Conservation (phyloP, 1,140 invertebrate genomes). For the Zaprionus lachaisei region DNA sequence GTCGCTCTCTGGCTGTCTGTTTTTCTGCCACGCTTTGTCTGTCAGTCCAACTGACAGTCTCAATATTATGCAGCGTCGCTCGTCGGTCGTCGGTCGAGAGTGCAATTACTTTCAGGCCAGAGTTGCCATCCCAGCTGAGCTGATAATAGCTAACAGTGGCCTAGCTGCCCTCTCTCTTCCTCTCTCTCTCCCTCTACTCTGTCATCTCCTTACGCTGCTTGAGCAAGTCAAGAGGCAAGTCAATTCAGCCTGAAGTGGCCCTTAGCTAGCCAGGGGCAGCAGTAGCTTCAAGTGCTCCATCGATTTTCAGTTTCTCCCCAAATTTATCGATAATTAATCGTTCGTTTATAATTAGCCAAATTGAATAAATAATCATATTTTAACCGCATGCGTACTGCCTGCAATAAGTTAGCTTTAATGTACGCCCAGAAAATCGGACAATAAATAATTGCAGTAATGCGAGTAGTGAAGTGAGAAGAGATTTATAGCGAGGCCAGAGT, state of each 20-base stretch:
- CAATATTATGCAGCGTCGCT: conserved; percentile 58
- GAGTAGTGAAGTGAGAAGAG: not conserved
- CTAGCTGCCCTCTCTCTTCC: not conserved
- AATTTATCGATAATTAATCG: conserved; percentile 9
- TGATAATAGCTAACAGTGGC: conserved; percentile 2
- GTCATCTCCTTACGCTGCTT: no score
- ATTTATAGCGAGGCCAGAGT: not conserved
- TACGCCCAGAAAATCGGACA: not conserved
- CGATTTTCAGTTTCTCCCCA: not conserved
- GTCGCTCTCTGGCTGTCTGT: not conserved
- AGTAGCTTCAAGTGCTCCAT: not conserved
- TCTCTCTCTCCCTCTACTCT: not conserved
- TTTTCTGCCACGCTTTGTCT: not conserved
- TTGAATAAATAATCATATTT: conserved; percentile 11
- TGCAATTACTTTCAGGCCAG: conserved; percentile 62
- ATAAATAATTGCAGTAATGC: conserved; percentile 9
- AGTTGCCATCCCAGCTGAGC: not conserved
- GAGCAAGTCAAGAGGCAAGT: not conserved
- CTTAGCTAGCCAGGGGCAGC: not conserved
- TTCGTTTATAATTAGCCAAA: conserved; percentile 5
- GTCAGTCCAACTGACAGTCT: conserved; percentile 51
- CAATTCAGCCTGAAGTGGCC: conserved; percentile 1
- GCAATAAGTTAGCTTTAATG: not conserved
- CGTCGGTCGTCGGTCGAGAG: conserved; percentile 22
- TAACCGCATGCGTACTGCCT: not conserved